A percentile compares a stretch with the other conserved stretches of the same genome.
Evolutionary conservation across 1,140 invertebrate genomes (phyloP).

Genomic region (Monomorium pharaonis): DNA sequence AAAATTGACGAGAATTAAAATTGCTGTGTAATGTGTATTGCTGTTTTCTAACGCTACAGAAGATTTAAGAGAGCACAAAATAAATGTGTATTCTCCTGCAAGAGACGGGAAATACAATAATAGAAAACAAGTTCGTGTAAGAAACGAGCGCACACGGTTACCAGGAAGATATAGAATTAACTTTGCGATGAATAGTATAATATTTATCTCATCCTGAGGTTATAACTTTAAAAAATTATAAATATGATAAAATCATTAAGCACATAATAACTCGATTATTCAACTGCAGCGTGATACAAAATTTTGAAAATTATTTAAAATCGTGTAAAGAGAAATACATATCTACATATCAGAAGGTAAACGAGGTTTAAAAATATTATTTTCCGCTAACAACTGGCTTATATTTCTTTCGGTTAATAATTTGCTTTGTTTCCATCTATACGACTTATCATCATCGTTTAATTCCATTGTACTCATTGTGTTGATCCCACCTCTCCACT

Average conservation of each 20-base stretch:
- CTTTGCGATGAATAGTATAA: neutral
- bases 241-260: neutral
- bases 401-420: neutral
- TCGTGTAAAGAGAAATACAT: neutral
- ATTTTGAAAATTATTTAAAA: neutral
- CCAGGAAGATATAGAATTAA: neutral
- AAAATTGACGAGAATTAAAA: neutral
- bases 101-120: neutral
- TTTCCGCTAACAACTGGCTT: no score
- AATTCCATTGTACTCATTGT: neutral
- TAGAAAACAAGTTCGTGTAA: neutral
- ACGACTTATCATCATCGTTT: neutral
- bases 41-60: neutral
- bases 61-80: neutral
- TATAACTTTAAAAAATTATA: neutral
- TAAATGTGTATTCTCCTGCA: neutral
- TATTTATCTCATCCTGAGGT: neutral
- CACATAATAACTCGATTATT: neutral
- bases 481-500: neutral
- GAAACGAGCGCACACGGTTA: neutral
- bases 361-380: neutral
- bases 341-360: neutral
- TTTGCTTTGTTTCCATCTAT: neutral
- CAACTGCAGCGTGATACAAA: neutral
- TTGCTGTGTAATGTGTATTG: neutral